Base-by-base conservation (phyloP, 2,113 vertebrate species). In the Andinoacara biseriatus region DNA sequence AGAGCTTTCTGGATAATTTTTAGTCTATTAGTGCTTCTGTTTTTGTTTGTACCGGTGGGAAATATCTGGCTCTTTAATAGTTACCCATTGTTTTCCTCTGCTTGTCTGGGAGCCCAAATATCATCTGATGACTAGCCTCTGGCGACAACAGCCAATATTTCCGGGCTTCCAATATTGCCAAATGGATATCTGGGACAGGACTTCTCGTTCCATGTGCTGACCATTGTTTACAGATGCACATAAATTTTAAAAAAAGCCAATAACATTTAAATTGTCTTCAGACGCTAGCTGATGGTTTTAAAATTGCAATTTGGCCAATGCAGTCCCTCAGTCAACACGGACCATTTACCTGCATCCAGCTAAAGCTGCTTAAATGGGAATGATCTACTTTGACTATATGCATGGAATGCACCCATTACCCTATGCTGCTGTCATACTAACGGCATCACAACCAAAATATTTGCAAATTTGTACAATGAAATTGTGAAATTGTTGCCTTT, bases 31-130 rank as follows among this genome's bases (percentile, higher is more conserved):
- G 10, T n/a, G 10, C 46, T 6, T 33, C 54, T 72, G 67, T 52
- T 72, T 72, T 72, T 72, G 26, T 72, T 54, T 54, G 46, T 54
- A 33, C 67, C 46, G 20, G 26, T 72, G 67, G 67, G 67, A 72
- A 54, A 72, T 72, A 33, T 9, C 67, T 72, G 18, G 10, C 67
- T 52, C 17, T n/a, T 54, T 54, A 72, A 20, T 54, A 52, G 67
- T 72, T 72, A 72, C 26, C 46, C 26, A 72, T 14, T 69, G 17
- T 69, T 52, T 31, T 49, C 65, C 6, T n/a, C 46, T 54, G 31
- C 46, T 72, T 18, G 52, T 8, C 67, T 33, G 67, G 46, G 46
- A 54, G 46, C 26, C 46, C 4, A 72, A 54, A 72, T 72, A 72
- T 9, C 46, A 54, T 72, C 67, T 72, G 65, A 72, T 72, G 26